Base-by-base conservation (phyloP, 2,113 vertebrate genomes). In the Pangasianodon hypophthalmus region DNA sequence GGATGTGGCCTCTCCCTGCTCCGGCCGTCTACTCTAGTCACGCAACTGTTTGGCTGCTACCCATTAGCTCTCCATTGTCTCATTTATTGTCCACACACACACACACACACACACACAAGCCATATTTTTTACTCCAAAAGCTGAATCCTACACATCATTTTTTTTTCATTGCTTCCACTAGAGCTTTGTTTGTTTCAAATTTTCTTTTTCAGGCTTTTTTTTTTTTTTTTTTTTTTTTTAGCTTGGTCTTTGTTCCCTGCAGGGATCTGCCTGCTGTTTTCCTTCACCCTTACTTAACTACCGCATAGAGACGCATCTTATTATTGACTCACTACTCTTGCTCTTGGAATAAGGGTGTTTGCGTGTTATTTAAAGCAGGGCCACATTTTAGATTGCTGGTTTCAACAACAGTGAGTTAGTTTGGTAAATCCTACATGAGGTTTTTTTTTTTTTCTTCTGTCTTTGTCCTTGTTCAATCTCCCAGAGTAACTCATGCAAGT, bases 1-100 rank as follows among this genome's bases (percentile, higher is more conserved):
- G 94, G 94, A 95, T 94, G 87, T 89, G 92, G 93, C 94, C 93
- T 92, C 93, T 93, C 92, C 92, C 92, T 93, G 86, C 75, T 88
- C 88, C 48, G 91, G 90, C 91, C n/a, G 88, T 90, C 85, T 91
- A 89, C 93, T 92, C 91, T 92, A 92, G 94, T 94, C 94, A 95
- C 95, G 92, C 94, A 94, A 92, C 85, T 58, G 48, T 46, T 88
- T 88, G 90, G 90, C 90, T 86, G 62, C 87, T 64, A 79, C 90
- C 75, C 90, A 88, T 86, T 89, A 86, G 69, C 62, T 73, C 87
- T 71, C 83, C 32, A 83, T 86, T 90, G 84, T 86, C 75, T 90
- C 84, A 52, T 89, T 60, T 85, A 64, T 75, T 85, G 82, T 77
- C 44, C 82, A 85, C 24, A 85, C 88, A 75, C 67, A 48, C 83